Evolutionary conservation across 2,888 invertebrate species (phyloP).

Genomic region (Operophtera brumata): DNA sequence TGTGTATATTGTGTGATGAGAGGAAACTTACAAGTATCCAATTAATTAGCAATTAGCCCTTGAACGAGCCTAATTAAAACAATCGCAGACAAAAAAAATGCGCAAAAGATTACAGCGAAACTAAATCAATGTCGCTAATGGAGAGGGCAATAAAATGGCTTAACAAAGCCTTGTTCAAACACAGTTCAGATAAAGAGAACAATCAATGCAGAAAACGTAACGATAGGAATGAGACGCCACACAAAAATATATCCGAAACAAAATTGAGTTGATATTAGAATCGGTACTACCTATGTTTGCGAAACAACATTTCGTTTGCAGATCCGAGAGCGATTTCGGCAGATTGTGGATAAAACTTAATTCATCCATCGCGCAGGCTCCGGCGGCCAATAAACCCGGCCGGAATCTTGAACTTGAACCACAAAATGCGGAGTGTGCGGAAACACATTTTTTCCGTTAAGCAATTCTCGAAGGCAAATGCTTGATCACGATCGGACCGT

Average conservation of each 20-base stretch:
- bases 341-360: slow-evolving; percentile 42
- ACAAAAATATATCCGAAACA: slow-evolving; percentile 7
- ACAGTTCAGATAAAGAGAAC: slow-evolving; percentile 55
- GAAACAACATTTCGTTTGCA: slow-evolving; percentile 22
- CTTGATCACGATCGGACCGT: slow-evolving; percentile 31
- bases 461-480: slow-evolving; percentile 47
- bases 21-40: too few relatives aligned
- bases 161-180: slow-evolving; percentile 58
- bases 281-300: slow-evolving; percentile 11
- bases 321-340: slow-evolving; percentile 31
- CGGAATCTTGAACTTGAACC: slow-evolving; percentile 75
- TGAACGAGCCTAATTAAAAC: not conserved
- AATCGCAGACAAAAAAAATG: not conserved
- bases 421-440: slow-evolving; percentile 44
- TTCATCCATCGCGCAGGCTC: slow-evolving; percentile 57
- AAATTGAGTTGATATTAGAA: slow-evolving; percentile 6
- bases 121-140: slow-evolving; percentile 49
- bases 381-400: slow-evolving; percentile 66
- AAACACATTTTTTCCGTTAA: slow-evolving; percentile 44
- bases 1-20: too few relatives aligned
- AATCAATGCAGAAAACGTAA: slow-evolving; percentile 56
- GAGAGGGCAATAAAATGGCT: slow-evolving; percentile 57
- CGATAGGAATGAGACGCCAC: slow-evolving; percentile 21
- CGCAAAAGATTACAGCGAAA: too few relatives aligned
- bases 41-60: not conserved